Base-by-base conservation (phyloP, 2,797 vertebrate species). In the Notolabrus celidotus region DNA sequence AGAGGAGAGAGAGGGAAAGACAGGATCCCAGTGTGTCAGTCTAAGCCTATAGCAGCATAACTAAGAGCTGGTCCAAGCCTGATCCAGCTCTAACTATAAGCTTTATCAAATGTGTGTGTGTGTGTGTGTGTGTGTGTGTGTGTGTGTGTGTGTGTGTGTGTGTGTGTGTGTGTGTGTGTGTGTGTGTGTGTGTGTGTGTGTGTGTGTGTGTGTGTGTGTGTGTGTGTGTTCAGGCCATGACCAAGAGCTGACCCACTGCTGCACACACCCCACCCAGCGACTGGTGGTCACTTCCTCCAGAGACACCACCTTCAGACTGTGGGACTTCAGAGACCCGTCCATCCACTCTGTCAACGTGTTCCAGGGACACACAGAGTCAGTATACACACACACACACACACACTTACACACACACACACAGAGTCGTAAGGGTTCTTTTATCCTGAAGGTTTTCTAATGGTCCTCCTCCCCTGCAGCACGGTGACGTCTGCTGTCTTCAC, bases 401-500 rank as follows among this genome's bases (percentile, higher is more conserved):
- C n/a, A n/a, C n/a, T n/a, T n/a, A n/a, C n/a, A n/a, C n/a, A n/a
- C n/a, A n/a, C n/a, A n/a, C n/a, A n/a, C n/a, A n/a, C n/a, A n/a
- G n/a, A n/a, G n/a, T n/a, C n/a, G 2, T 34, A 3, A 8, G 10
- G 33, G 34, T 8, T 11, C 49, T 9, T 29, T 12, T 1, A 22
- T 19, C 36, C 8, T 34, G 16, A 41, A 16, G 31, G 46, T 11
- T 15, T 33, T 3, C 42, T 0, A 11, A 5, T 15, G n/a, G n/a
- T n/a, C n/a, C n/a, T n/a, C 7, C 17, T 23, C 15, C 19, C 41
- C 1, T 67, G 31, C 88, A 99, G 98, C 92, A 99, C 98, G 36
- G 98, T 99, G 92, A 99, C 97, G 7, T 99, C 98, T 1, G 98
- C 98, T 0, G 97, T 99, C 57, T 99, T 99, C 92, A 99, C 98